Conservation (phyloP, 2,888 invertebrate species). For the Timandra comae region DNA sequence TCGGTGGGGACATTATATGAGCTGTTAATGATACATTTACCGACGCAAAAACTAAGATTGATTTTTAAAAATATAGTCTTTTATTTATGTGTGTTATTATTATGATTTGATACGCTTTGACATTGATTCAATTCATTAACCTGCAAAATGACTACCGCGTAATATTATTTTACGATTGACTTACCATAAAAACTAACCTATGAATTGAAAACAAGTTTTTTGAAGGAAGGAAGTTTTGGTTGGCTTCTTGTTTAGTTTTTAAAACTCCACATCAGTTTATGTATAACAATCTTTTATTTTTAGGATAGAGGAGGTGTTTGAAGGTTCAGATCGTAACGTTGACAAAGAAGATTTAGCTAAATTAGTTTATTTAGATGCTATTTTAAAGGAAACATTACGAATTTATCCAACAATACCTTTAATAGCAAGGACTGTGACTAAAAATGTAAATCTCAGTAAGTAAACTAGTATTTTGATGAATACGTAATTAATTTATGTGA, state of each 20-base stretch:
- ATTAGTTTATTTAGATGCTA: constrained; percentile 4
- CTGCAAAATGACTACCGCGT: no score
- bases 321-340: background rate
- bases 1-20: no score
- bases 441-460: constrained; percentile 6
- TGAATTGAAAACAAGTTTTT: no score
- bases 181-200: no score
- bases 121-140: background rate
- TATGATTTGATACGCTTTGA: no score
- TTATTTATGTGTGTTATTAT: no score
- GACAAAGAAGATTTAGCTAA: constrained; percentile 3
- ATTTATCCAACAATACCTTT: constrained; percentile 2
- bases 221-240: no score
- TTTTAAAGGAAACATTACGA: constrained; percentile 5
- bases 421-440: background rate
- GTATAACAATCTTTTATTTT: background rate
- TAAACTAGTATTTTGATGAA: background rate
- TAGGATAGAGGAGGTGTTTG: constrained; percentile 1
- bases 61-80: no score
- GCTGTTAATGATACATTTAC: background rate
- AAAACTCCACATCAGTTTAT: background rate
- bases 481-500: background rate
- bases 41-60: no score
- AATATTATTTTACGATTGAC: no score
- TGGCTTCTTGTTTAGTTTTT: no score